Conservation (phyloP, 1,140 invertebrate genomes). For the Lutraria rhynchaena region DNA sequence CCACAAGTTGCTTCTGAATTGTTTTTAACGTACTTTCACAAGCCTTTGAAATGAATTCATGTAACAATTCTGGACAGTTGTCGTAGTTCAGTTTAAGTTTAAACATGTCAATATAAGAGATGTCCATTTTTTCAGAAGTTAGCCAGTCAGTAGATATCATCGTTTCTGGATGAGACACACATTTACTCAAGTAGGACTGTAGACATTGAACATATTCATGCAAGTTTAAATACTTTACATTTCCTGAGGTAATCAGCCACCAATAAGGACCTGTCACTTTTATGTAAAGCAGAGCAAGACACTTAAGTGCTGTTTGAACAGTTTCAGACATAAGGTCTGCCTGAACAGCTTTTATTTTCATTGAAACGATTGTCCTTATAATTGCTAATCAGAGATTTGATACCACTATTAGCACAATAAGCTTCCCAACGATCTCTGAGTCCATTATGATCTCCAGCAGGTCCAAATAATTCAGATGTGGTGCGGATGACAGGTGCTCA, state of each 20-base stretch:
- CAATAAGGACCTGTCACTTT: constrained; percentile 13
- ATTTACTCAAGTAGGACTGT: neutral
- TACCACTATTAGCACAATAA: too few species aligned
- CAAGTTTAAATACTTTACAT: neutral
- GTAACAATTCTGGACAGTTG: too few species aligned
- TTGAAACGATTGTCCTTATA: too few species aligned
- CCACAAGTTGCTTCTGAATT: neutral
- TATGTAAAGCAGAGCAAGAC: neutral
- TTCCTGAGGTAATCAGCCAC: neutral
- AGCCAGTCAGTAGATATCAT: neutral
- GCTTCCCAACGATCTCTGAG: too few species aligned
- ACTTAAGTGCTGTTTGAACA: neutral
- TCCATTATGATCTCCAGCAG: too few species aligned
- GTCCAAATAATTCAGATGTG: too few species aligned
- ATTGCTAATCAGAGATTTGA: too few species aligned
- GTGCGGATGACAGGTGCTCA: too few species aligned
- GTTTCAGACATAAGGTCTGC: neutral
- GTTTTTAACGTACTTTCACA: neutral
- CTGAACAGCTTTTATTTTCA: neutral
- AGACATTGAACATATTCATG: neutral
- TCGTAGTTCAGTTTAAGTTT: neutral
- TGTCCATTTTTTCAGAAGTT: neutral
- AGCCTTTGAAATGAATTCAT: neutral
- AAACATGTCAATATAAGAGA: neutral
- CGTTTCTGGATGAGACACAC: neutral